A percentile compares a stretch with the other conserved stretches of the same genome.
Evolutionary conservation across 2,888 invertebrate species (phyloP).

Genomic region (Lamproptera curius): DNA sequence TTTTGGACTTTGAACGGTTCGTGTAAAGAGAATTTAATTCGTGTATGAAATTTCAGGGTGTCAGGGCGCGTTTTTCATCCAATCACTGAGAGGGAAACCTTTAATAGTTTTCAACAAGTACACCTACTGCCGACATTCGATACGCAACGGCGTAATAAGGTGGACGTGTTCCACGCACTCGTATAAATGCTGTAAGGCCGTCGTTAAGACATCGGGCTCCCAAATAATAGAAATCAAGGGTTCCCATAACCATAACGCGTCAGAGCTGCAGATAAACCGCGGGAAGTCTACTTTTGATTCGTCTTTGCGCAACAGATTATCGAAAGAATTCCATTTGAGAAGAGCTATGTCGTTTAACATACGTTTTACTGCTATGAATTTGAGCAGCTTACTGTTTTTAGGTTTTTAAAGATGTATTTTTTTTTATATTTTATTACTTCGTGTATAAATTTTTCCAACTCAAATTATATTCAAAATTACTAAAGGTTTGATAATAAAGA

Average conservation of each 20-base stretch:
- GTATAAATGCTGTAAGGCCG: conserved; percentile 65
- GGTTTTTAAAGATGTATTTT: too few relatives aligned
- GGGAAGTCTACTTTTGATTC: conserved; percentile 22
- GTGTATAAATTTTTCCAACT: too few relatives aligned
- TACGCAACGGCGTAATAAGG: conserved; percentile 48
- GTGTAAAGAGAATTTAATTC: neutral
- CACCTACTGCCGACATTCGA: conserved; percentile 61
- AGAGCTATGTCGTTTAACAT: too few relatives aligned
- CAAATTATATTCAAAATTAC: too few relatives aligned
- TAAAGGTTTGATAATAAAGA: too few relatives aligned
- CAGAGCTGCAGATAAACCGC: conserved; percentile 54
- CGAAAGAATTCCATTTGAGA: neutral
- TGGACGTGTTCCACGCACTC: conserved; percentile 72
- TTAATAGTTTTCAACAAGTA: conserved; percentile 59
- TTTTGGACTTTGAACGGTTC: too few relatives aligned
- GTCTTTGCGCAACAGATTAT: conserved; percentile 26
- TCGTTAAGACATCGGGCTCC: conserved; percentile 56
- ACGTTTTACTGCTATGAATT: too few relatives aligned
- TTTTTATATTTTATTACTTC: too few relatives aligned
- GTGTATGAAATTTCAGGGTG: conserved; percentile 17
- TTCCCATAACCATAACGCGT: conserved; percentile 60
- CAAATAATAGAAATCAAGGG: conserved; percentile 61
- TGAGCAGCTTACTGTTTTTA: too few relatives aligned
- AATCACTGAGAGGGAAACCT: conserved; percentile 59
- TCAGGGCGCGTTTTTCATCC: conserved; percentile 52